A percentile compares a stretch with the other conserved stretches of the same genome.
phyloP scores from a whole-genome alignment of 2,888 invertebrate species.

The Aleiodes alternator region DNA sequence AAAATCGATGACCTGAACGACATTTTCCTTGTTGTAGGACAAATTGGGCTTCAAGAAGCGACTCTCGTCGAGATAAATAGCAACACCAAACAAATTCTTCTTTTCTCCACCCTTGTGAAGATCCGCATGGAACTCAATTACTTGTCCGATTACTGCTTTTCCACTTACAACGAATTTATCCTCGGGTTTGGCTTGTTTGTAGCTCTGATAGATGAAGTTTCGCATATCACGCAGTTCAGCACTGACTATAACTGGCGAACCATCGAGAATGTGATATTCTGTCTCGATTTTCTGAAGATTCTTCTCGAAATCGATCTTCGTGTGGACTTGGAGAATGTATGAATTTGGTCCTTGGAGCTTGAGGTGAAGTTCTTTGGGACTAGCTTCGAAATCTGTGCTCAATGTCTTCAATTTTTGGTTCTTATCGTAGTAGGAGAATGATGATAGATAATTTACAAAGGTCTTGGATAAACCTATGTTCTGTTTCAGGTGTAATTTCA shows the following conservation, averaged over 20 bases:
- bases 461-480: constrained; percentile 67
- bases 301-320: constrained; percentile 76
- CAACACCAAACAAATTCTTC: constrained; percentile 78
- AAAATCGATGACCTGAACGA: constrained; percentile 76
- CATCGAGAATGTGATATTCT: constrained; percentile 77
- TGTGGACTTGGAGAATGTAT: constrained; percentile 77
- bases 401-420: constrained; percentile 69
- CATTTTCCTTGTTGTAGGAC: constrained; percentile 79
- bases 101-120: constrained; percentile 77
- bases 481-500: constrained; percentile 70
- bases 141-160: constrained; percentile 79
- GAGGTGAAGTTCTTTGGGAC: constrained; percentile 57
- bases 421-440: constrained; percentile 70
- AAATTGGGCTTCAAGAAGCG: constrained; percentile 82
- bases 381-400: constrained; percentile 60
- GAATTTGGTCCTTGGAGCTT: constrained; percentile 75
- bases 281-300: constrained; percentile 77
- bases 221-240: constrained; percentile 79
- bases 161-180: constrained; percentile 78
- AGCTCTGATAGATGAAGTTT: constrained; percentile 78
- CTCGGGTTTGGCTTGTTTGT: constrained; percentile 76
- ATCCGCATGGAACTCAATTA: constrained; percentile 80
- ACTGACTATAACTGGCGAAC: constrained; percentile 76
- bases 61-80: constrained; percentile 80
- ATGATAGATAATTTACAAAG: constrained; percentile 68